Conservation (phyloP, 2,113 vertebrate genomes). For the Callorhinus ursinus region DNA sequence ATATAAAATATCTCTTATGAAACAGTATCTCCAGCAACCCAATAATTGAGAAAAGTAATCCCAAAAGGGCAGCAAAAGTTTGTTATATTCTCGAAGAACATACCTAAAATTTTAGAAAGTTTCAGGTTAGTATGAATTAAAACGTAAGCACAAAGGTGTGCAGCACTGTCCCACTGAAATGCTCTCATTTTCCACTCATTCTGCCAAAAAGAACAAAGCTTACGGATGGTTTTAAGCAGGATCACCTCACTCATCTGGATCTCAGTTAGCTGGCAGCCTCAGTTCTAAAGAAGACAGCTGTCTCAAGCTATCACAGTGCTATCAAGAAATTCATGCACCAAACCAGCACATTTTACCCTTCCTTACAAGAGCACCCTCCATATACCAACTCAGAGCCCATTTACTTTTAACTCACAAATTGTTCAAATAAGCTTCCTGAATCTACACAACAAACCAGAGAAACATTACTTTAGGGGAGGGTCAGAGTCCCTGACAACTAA, state of each 20-base stretch:
- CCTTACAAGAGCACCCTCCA: fast-evolving
- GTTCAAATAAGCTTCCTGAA: background rate
- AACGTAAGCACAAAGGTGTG: background rate
- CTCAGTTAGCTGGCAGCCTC: background rate
- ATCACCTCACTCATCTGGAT: background rate
- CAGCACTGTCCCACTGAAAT: background rate
- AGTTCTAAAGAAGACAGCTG: background rate
- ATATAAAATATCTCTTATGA: background rate
- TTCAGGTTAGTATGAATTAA: background rate
- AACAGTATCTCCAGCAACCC: background rate
- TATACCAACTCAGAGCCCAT: fast-evolving
- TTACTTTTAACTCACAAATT: background rate
- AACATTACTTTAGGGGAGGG: background rate
- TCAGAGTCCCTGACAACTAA: background rate
- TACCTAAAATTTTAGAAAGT: background rate
- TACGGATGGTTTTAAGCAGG: background rate
- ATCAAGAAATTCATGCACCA: fast-evolving
- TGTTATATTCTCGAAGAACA: background rate
- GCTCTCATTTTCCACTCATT: background rate
- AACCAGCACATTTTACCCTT: too few species aligned
- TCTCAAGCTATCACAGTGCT: background rate
- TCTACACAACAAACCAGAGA: background rate
- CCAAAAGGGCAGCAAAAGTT: background rate
- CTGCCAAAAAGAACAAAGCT: background rate
- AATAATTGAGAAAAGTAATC: background rate